A percentile compares a stretch with the other conserved stretches of the same genome.
phyloP scores from a whole-genome alignment of 2,113 vertebrate genomes.

The Gyps fulvus region DNA sequence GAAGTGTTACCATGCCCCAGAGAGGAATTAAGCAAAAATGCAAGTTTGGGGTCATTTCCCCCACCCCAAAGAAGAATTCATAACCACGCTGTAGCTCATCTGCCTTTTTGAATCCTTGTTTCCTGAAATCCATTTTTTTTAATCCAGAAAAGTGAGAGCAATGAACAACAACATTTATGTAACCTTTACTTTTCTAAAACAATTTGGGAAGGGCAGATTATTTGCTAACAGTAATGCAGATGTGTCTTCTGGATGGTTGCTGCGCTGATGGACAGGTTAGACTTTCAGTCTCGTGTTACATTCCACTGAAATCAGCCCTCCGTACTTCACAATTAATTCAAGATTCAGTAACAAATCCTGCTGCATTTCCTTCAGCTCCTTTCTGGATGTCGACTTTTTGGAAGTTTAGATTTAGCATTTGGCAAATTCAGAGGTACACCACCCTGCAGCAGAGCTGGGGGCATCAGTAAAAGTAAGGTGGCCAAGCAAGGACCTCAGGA shows the following conservation, averaged over 20 bases:
- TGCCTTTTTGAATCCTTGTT: not conserved
- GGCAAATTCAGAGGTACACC: not conserved
- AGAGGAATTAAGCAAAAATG: not conserved
- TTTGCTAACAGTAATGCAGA: not conserved
- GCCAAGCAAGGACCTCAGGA: not conserved
- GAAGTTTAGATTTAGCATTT: not conserved
- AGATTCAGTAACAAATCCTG: not conserved
- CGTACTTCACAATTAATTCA: too few species aligned
- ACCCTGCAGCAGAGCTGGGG: not conserved
- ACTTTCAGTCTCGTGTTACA: not conserved
- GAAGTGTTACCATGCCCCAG: not conserved
- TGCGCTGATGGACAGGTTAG: not conserved
- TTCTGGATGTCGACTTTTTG: not conserved
- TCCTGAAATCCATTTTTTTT: not conserved
- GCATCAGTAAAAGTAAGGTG: too few species aligned
- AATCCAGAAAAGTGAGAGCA: not conserved
- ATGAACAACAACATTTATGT: not conserved
- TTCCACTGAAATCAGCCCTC: not conserved
- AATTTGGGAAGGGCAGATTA: not conserved
- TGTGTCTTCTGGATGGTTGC: not conserved
- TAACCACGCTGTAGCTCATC: not conserved
- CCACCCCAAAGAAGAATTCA: not conserved
- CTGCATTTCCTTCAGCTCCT: not conserved
- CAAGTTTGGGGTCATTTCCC: not conserved
- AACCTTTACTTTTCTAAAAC: not conserved